Base-by-base conservation (phyloP, 2,888 invertebrate species). In the Endotricha flammealis region DNA sequence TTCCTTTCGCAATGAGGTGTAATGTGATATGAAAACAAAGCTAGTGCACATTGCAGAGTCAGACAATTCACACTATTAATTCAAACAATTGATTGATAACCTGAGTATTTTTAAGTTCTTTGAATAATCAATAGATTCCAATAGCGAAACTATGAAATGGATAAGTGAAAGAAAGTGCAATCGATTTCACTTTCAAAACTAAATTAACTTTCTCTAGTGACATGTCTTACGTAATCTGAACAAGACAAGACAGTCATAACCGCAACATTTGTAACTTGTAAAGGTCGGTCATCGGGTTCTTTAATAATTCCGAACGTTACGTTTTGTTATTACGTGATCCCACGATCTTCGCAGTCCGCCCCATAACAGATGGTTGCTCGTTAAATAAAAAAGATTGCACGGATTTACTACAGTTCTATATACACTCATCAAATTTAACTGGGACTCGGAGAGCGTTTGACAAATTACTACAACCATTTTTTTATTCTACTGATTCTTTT, bases 131-230 rank as follows among this genome's bases (percentile, higher is more conserved):
- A 68, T 62, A 57, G 48, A 35, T 50, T 53, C 62, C 58, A 61
- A 67, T 55, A 59, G 59, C 64, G 58, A 68, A 71, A 65, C 73
- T 80, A 72, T 76, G 68, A 81, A 79, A 79, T 73, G 72, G 71
- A 72, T 76, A 81, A 82, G 78, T 79, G 69, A 82, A 86, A 79
- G 85, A 86, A 83, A 81, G 80, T 81, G 74, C 75, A 83, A 85
- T 86, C 82, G 85, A 86, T 86, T 86, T 86, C 83, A 82, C 86
- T 85, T 86, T 85, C 83, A 86, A 83, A 85, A 82, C 83, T 83
- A 85, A 85, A 83, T 85, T 83, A 83, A 85, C 86, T 86, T 86
- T 86, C 86, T 79, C 85, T 75, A 78, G 69, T 82, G 86, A 85
- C 85, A 86, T 75, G 82, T 81, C 68, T 86, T 85, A 81, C 70